Percentiles rank a stretch among this genome's conserved stretches.
Evolutionary conservation across 2,113 vertebrate species (phyloP).

Genomic region (Oreotragus oreotragus): DNA sequence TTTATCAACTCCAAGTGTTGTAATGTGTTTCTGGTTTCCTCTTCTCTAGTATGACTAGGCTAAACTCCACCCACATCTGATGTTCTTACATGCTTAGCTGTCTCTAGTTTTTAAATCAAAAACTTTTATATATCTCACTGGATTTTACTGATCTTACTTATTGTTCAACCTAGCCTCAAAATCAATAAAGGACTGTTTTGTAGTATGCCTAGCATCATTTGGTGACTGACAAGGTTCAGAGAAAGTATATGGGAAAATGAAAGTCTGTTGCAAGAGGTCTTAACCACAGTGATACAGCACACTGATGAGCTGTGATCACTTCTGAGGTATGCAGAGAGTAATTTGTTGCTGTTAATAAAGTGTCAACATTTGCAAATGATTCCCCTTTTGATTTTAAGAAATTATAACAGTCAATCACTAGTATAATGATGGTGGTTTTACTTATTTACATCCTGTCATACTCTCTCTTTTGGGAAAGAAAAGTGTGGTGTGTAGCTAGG

Average conservation of each 20-base stretch:
- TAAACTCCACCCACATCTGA: neutral
- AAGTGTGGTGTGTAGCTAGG: neutral
- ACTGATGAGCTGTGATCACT: neutral
- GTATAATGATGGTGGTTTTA: neutral
- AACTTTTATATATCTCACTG: neutral
- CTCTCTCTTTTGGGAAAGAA: neutral
- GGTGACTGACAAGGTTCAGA: conserved; percentile 33
- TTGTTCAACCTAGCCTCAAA: conserved; percentile 19
- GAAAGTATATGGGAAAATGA: conserved; percentile 25
- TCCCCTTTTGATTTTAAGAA: conserved; percentile 34
- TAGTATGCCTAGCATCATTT: neutral
- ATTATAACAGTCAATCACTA: neutral
- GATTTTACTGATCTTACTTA: conserved; percentile 1
- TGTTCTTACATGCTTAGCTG: neutral
- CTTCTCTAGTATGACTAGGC: neutral
- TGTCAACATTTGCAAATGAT: neutral
- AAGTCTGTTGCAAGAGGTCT: conserved; percentile 12
- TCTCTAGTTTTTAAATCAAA: neutral
- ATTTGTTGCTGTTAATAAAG: conserved; percentile 40
- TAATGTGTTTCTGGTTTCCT: neutral
- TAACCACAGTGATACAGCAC: neutral
- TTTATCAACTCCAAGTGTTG: neutral
- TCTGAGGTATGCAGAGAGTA: neutral
- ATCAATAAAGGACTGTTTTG: conserved; percentile 22
- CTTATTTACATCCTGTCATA: neutral